Conservation (phyloP, 2,113 vertebrate species). For the Nesoenas mayeri region DNA sequence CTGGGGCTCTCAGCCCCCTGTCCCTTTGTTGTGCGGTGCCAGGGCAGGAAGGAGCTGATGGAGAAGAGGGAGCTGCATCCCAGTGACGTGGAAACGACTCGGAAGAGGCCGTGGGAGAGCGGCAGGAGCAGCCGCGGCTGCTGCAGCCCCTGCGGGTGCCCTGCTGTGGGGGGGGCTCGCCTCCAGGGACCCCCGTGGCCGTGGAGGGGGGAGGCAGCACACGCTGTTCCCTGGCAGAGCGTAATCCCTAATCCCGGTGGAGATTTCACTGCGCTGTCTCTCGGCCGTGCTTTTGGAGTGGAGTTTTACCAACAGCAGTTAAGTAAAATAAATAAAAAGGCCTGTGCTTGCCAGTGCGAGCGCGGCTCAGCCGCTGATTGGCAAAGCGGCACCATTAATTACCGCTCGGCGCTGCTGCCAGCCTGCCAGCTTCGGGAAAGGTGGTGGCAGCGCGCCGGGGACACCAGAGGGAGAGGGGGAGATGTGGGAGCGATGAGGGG, state of each 20-base stretch:
- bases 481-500: neutral
- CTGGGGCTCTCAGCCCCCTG: neutral
- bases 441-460: slow-evolving; percentile 10
- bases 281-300: slow-evolving; percentile 29
- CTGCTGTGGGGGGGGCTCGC: rapidly evolving
- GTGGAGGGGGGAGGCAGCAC: neutral
- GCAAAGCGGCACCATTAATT: slow-evolving; percentile 53
- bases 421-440: slow-evolving; percentile 20
- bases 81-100: neutral
- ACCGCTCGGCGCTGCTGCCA: slow-evolving; percentile 30
- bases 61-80: neutral
- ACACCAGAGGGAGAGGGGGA: neutral
- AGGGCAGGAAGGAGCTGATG: neutral
- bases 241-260: neutral
- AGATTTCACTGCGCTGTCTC: neutral
- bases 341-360: slow-evolving; percentile 40
- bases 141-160: neutral
- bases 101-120: neutral
- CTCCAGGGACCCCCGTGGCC: neutral
- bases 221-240: neutral
- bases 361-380: slow-evolving; percentile 20
- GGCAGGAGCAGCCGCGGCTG: neutral
- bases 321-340: slow-evolving; percentile 65
- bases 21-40: neutral
- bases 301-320: slow-evolving; percentile 65